Evolutionary conservation across 2,797 vertebrate species (phyloP).

Genomic region (Spinus pinus): DNA sequence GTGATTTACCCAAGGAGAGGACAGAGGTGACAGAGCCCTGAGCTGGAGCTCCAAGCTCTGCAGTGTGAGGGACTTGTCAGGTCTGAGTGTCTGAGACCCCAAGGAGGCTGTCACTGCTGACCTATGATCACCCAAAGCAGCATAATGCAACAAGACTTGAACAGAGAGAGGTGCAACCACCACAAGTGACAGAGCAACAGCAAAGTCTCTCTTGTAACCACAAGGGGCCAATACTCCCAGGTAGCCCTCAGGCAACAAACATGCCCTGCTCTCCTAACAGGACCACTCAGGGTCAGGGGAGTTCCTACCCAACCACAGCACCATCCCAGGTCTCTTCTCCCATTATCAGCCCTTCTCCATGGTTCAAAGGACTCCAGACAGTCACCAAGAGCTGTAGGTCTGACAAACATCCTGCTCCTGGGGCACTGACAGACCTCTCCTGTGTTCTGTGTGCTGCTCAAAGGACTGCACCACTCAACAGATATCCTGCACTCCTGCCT

Average conservation of each 20-base stretch:
- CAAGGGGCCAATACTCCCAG: accelerated
- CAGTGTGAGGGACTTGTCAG: not conserved
- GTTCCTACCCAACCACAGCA: not conserved
- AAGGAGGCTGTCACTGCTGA: not conserved
- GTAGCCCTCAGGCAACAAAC: not conserved
- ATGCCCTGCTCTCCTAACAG: accelerated
- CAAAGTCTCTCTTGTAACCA: not conserved
- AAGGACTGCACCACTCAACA: accelerated
- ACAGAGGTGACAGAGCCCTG: not conserved
- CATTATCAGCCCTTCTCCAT: not conserved
- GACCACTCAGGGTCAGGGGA: not conserved
- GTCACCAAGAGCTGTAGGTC: not conserved
- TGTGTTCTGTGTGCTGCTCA: accelerated
- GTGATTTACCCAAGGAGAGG: not conserved
- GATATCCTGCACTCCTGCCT: not conserved
- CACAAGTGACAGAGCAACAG: not conserved
- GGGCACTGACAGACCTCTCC: not conserved
- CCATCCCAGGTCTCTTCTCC: not conserved
- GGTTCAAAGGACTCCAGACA: not conserved
- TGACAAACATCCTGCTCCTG: not conserved
- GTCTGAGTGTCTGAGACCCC: not conserved
- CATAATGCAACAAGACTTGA: not conserved
- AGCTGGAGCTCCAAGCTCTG: not conserved
- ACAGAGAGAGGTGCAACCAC: not conserved
- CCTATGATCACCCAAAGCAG: not conserved